Conservation (phyloP, 2,797 vertebrate species). For the Limnodromus scolopaceus region DNA sequence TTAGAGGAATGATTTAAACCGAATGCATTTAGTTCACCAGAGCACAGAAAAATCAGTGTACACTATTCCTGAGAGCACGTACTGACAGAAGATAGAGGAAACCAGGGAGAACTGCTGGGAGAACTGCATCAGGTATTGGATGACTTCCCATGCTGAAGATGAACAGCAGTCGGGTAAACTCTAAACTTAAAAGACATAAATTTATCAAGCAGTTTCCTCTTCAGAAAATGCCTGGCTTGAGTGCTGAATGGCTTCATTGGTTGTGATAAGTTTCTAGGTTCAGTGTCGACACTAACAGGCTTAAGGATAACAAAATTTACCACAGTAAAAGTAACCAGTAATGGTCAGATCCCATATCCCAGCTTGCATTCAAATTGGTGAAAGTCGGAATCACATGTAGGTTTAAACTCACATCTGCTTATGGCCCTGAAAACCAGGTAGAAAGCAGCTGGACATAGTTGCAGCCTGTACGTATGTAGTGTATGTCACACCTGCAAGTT, state of each 20-base stretch:
- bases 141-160: not conserved
- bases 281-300: not conserved
- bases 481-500: not conserved
- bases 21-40: not conserved
- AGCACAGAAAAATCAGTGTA: not conserved
- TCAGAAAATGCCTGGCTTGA: not conserved
- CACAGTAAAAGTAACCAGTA: not conserved
- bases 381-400: not conserved
- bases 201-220: not conserved
- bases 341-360: not conserved
- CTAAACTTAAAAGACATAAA: not conserved
- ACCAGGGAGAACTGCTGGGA: not conserved
- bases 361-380: not conserved
- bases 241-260: not conserved
- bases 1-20: not conserved
- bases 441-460: not conserved
- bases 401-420: not conserved
- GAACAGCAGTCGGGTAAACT: not conserved
- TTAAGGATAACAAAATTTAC: not conserved
- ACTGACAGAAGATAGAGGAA: not conserved
- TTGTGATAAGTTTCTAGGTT: not conserved
- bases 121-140: not conserved
- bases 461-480: not conserved
- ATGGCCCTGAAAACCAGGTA: not conserved
- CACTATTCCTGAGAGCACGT: not conserved